A percentile compares a stretch with the other conserved stretches of the same genome.
Evolutionary conservation across 2,888 invertebrate species (phyloP).

Genomic region (Actias luna): DNA sequence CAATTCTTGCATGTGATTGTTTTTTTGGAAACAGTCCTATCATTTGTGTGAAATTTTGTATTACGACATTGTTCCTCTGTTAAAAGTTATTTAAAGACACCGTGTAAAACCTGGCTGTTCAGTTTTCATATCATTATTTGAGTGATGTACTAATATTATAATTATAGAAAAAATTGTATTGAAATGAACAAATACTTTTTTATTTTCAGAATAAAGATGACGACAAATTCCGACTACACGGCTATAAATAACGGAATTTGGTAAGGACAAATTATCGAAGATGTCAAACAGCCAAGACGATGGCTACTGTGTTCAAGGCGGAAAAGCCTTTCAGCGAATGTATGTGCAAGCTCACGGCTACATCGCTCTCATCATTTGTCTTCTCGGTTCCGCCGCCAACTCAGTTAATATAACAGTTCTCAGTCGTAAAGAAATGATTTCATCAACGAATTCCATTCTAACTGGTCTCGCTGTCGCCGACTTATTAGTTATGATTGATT

Average conservation of each 20-base stretch:
- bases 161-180: too few relatives aligned
- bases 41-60: too few relatives aligned
- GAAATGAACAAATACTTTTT: not conserved
- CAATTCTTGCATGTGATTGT: too few relatives aligned
- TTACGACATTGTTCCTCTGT: too few relatives aligned
- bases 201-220: constrained; percentile 5
- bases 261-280: constrained; percentile 10
- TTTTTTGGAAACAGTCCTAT: too few relatives aligned
- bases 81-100: too few relatives aligned
- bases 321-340: constrained; percentile 81
- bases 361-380: constrained; percentile 91
- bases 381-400: constrained; percentile 94
- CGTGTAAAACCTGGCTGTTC: too few relatives aligned
- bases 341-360: constrained; percentile 91
- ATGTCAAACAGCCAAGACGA: constrained; percentile 20
- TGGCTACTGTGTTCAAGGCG: constrained; percentile 77
- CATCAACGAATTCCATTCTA: constrained; percentile 96
- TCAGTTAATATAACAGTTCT: constrained; percentile 94
- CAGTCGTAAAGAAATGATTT: constrained; percentile 93
- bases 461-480: constrained; percentile 96
- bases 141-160: too few relatives aligned
- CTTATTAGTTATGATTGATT: constrained; percentile 95
- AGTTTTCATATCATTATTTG: too few relatives aligned
- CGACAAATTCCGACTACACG: not conserved
- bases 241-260: not conserved